Base-by-base conservation (phyloP, 2,113 vertebrate genomes). In the Jaculus jaculus region DNA sequence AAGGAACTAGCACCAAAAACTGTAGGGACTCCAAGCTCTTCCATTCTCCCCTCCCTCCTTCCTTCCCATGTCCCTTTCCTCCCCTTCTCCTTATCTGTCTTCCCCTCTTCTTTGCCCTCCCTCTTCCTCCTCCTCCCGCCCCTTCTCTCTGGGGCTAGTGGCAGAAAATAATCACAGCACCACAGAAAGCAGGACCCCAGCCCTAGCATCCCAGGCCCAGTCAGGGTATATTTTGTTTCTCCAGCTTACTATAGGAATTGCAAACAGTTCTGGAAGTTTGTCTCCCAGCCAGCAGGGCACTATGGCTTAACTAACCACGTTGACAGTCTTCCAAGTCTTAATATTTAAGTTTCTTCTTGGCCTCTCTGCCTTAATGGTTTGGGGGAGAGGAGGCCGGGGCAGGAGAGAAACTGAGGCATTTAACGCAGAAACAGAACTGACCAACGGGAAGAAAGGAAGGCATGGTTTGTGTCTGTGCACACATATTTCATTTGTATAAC, bases 171-270 rank as follows among this genome's bases (percentile, higher is more conserved):
- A 91, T 79, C 34, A 3, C 3, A 89, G 93, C 93, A 81, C 63
- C 93, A 89, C 84, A 97, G 42, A 90, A 90, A 87, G 83, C 78
- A 61, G 32, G 4, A 3, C 74, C 60, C 30, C 26, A 80, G 75
- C 0, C 1, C 65, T 73, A 47, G 42, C 8, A 47, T 47, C 42
- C 42, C 8, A 84, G 30, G 3, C 68, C 84, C 32, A 0, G 0
- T 18, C 85, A 92, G 71, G 85, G 75, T 42, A 74, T 26, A 65
- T 87, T 65, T 77, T 9, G 82, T 83, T 87, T 93, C 94, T 95
- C 89, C 42, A 86, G 83, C 78, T 83, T 58, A 13, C 73, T 32
- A 13, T 30, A 34, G 11, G 26, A n/a, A 11, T 10, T 72, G 28
- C 34, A 54, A 17, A 23, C 17, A 47, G 65, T 30, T 72, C 13